Conservation (phyloP, 2,113 vertebrate genomes). For the Pseudonaja textilis region DNA sequence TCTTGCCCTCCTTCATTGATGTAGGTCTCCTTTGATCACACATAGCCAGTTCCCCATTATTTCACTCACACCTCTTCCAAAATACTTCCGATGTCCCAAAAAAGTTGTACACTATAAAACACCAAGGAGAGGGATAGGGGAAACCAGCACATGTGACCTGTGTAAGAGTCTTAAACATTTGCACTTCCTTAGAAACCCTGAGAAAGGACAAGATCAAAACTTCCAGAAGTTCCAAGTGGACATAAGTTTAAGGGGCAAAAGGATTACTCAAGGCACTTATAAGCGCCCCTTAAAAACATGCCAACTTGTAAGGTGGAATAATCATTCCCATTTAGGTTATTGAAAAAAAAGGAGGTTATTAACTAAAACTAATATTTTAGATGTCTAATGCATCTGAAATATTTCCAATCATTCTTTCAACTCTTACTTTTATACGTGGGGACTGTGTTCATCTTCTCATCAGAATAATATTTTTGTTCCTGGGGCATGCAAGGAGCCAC, state of each 20-base stretch:
- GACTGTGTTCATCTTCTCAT: constrained; percentile 50
- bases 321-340: background rate
- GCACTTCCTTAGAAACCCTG: background rate
- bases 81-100: background rate
- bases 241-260: background rate
- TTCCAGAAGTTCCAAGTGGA: background rate
- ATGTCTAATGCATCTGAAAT: background rate
- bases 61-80: background rate
- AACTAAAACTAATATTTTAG: too few species aligned
- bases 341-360: background rate
- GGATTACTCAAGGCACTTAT: background rate
- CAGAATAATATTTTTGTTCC: constrained; percentile 26
- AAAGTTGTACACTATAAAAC: background rate
- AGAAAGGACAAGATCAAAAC: background rate
- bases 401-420: background rate
- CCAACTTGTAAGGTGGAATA: background rate
- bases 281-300: background rate
- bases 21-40: background rate
- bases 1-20: background rate
- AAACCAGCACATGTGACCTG: background rate
- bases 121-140: background rate
- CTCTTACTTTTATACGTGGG: constrained; percentile 65
- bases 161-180: background rate
- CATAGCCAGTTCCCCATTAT: background rate
- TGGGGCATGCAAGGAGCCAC: constrained; percentile 42